Evolutionary conservation across 2,797 vertebrate genomes (phyloP), one percentile per base, ranked within the genome.

Genomic region (Meriones psammophilus): DNA sequence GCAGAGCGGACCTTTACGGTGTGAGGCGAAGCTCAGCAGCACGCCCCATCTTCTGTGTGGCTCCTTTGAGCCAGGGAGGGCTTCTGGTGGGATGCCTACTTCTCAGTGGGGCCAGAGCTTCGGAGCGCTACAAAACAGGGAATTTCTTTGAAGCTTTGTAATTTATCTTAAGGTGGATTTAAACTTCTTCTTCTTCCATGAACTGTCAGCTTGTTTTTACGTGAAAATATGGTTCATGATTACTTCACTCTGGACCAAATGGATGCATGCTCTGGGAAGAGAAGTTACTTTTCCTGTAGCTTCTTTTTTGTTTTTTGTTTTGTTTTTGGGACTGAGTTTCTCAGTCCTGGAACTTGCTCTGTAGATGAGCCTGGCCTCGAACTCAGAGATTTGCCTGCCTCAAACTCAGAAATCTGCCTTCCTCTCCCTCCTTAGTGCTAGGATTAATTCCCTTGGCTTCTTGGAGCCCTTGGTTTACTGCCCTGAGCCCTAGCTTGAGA

Each of bases 151-250:
- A 92, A 30, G 39, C 3, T 69, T 71, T 15, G 39, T 54, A 58
- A 89, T 92, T 96, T 42, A 46, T 91, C 42, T 90, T 88, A 96
- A 94, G 88, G 71, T 28, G 17, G 22, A 39, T 68, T 42, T 73
- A 96, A 46, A 90, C 54, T 76, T 73, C 90, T 13, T 92, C 68
- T 84, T 84, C 76, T 88, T 39, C 18, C 71, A 50, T 20, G n/a
- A 74, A 50, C 4, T 33, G 81, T 68, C 10, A 15, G 42, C 69
- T 89, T 86, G 64, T 22, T 92, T 92, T 94, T 33, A 54, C 73
- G 62, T 76, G 50, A 76, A 90, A 85, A 85, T 33, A 3, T 4
- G 89, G 50, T 62, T 74, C 73, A 26, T 92, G 69, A 76, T 91
- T 20, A 74, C 54, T 94, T 94, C 9, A 56, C 28, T 89, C 28